Evolutionary conservation across 2,113 vertebrate genomes (phyloP), one percentile per base, ranked within the genome.

Genomic region (Chauna torquata): DNA sequence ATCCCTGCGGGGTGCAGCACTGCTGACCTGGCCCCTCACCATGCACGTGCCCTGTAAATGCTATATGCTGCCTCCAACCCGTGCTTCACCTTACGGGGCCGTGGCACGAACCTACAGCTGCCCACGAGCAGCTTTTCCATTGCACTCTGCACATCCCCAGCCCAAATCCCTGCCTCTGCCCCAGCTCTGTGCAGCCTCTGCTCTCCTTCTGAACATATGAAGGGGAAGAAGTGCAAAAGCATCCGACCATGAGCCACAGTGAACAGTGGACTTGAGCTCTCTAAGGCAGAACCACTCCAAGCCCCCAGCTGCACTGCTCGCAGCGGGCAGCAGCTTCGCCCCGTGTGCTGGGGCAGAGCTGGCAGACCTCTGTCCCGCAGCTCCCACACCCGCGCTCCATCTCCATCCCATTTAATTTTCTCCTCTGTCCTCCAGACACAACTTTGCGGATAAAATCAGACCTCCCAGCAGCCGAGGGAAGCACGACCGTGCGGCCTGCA

Each of bases 101-200:
- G 2, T 9, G 11, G n/a, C 5, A n/a, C 50, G 92, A 94, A 85
- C 71, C 40, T 9, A 22, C 22, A 5, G 90, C 25, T n/a, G 49
- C 49, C 91, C 92, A 42, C 0, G 1, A 86, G 93, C 36, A 61
- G 78, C 40, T 65, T 40, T 18, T 23, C 45, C 85, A 18, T 2
- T 0, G 32, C 23, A 0, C 45, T 23, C 65, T 24, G 70, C 49
- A 57, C 2, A 1, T 27, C 62, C 61, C 36, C 34, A 16, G 32
- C 13, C 66, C 2, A 1, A 64, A 23, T 14, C 49, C 74, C 77
- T 6, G 0, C 25, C 2, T 2, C 13, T 5, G 5, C 16, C 12
- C 30, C 40, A 28, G 0, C 52, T 25, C 82, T 25, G 49, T 25
- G 44, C 78, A 69, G 71, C 10, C 25, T 74, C 86, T 45, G 78